A percentile compares a stretch with the other conserved stretches of the same genome.
These are phyloP conservation scores for Cygnus buccinator DNA, from an alignment of 2,113 vertebrate genomes.

Conservation along the genomic window DNA sequence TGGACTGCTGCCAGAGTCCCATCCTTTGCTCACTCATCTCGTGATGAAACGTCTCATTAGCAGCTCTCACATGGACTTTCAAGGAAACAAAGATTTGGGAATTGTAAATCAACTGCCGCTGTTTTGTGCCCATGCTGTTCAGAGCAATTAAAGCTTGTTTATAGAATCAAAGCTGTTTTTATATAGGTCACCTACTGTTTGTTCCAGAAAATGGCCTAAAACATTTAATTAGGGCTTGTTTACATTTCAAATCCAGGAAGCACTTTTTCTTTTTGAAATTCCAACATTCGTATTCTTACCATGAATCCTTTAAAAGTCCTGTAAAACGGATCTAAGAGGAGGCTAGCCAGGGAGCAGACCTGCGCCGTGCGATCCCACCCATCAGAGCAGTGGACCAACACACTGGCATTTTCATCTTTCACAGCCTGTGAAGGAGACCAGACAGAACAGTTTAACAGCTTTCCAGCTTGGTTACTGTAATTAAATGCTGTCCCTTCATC, in stretches of 20 bases:
- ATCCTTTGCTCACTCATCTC: neutral
- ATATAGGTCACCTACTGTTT: neutral
- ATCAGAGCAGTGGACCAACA: constrained; percentile 85
- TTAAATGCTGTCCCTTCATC: neutral
- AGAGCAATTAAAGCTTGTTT: neutral
- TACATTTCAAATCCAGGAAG: neutral
- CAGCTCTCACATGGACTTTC: neutral
- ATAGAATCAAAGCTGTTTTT: neutral
- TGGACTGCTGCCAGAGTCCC: neutral
- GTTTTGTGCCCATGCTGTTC: neutral
- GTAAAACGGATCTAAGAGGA: constrained; percentile 84
- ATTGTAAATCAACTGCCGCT: neutral
- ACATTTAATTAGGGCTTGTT: neutral
- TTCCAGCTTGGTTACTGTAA: neutral
- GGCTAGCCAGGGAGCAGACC: constrained; percentile 82
- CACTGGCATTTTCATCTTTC: constrained; percentile 77
- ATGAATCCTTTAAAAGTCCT: constrained; percentile 84
- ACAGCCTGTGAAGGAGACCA: constrained; percentile 73
- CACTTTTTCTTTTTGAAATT: neutral
- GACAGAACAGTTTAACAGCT: neutral
- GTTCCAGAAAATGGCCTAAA: neutral
- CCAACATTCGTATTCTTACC: constrained; percentile 63
- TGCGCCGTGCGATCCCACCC: constrained; percentile 85
- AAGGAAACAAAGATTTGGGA: neutral
- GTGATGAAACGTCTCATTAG: neutral